phyloP scores from a whole-genome alignment of 2,888 invertebrate species.

The Aphelenchoides bicaudatus region DNA sequence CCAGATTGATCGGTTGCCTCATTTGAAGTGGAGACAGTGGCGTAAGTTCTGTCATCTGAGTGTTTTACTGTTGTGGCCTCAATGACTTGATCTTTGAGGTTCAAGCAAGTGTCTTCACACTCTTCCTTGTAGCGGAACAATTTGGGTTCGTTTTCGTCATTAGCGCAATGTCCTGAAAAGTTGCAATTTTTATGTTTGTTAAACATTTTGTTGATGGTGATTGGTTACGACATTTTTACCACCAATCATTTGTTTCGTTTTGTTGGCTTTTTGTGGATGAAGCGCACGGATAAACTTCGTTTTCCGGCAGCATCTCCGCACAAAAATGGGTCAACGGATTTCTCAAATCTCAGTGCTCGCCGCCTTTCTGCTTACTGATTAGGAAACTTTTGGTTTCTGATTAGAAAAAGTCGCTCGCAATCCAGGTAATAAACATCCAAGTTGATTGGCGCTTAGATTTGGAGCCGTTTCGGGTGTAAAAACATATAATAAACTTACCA shows the following conservation, averaged over 20 bases:
- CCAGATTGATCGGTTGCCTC: background rate
- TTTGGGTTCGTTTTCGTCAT: constrained; percentile 53
- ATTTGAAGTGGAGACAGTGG: constrained; percentile 8
- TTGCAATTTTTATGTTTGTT: background rate
- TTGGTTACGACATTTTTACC: too few relatives aligned
- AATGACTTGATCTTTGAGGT: constrained; percentile 23
- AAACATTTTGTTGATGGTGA: too few relatives aligned
- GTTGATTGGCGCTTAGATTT: too few relatives aligned
- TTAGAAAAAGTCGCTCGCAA: too few relatives aligned
- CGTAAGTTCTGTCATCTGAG: constrained; percentile 23
- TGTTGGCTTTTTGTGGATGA: too few relatives aligned
- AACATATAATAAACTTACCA: constrained; percentile 37
- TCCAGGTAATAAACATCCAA: too few relatives aligned
- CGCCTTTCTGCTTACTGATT: background rate
- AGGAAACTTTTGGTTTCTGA: too few relatives aligned
- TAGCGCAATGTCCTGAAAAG: constrained; percentile 57
- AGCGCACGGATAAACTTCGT: too few relatives aligned
- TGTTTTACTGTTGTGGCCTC: constrained; percentile 27
- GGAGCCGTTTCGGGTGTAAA: background rate
- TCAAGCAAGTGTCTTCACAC: constrained; percentile 57
- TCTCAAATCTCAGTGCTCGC: background rate
- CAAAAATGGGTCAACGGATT: background rate
- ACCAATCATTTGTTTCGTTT: too few relatives aligned
- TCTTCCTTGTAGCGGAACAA: constrained; percentile 61
- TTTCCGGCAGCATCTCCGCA: background rate